phyloP scores from a whole-genome alignment of 1,140 invertebrate genomes.

The Ptiloglossa arizonensis region DNA sequence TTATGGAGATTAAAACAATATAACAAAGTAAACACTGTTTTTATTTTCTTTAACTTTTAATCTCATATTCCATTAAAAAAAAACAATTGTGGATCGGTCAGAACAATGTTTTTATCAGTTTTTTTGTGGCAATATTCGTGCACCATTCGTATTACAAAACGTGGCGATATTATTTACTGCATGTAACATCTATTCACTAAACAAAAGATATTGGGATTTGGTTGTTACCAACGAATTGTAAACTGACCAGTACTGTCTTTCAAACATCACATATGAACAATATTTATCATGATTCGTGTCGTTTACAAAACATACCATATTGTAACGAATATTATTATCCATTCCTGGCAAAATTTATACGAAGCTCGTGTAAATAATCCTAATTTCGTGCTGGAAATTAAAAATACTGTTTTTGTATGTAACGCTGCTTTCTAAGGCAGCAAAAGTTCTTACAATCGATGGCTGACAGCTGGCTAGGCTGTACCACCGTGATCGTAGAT shows the following conservation, averaged over 20 bases:
- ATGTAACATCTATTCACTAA: conserved; percentile 6
- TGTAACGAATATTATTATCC: conserved; percentile 67
- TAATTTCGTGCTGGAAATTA: conserved; percentile 11
- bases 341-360: conserved; percentile 50
- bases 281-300: conserved; percentile 20
- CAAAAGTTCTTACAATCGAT: conserved; percentile 70
- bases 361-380: conserved; percentile 15
- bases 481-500: conserved; percentile 45
- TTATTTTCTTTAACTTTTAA: conserved; percentile 8
- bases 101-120: conserved; percentile 23
- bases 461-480: conserved; percentile 72
- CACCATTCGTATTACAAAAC: neutral
- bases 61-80: neutral
- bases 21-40: conserved; percentile 1
- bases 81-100: conserved; percentile 3
- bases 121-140: neutral
- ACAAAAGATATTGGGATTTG: conserved; percentile 7
- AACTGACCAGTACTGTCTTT: conserved; percentile 16
- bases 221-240: conserved; percentile 4
- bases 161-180: neutral
- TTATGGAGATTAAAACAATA: conserved; percentile 13
- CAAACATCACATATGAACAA: conserved; percentile 12
- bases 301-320: conserved; percentile 67
- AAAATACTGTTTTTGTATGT: conserved; percentile 37
- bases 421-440: conserved; percentile 39